Evolutionary conservation across 1,140 invertebrate species (phyloP).

Genomic region (Aplysia californica): DNA sequence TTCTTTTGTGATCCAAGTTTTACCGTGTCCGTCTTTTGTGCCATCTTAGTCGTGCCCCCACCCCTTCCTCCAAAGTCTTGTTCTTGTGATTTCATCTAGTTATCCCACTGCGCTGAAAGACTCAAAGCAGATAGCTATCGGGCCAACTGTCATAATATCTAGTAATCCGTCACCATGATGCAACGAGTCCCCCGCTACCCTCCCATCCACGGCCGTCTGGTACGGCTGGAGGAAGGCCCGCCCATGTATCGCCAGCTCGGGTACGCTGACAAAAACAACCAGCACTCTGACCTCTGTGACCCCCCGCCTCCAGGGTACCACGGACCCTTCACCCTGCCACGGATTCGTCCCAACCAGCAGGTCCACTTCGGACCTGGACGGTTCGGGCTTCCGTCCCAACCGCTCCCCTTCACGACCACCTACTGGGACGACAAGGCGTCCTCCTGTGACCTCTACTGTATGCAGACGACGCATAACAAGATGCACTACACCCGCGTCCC

Average conservation of each 20-base stretch:
- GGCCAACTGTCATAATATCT: neutral
- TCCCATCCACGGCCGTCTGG: neutral
- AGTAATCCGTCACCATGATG: constrained; percentile 13
- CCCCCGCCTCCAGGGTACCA: neutral
- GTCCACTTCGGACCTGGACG: neutral
- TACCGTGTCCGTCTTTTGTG: neutral
- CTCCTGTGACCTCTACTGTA: neutral
- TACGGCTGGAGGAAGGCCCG: constrained; percentile 25
- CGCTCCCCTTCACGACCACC: neutral
- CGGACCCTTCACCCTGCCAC: constrained; percentile 1
- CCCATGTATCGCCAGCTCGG: constrained; percentile 26
- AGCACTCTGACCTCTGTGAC: neutral
- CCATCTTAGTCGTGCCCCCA: neutral
- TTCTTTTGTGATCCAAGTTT: neutral
- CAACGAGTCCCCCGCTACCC: constrained; percentile 7
- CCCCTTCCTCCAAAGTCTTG: no score
- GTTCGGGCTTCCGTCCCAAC: neutral
- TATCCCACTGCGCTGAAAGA: no score
- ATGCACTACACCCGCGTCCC: neutral
- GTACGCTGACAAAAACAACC: constrained; percentile 21
- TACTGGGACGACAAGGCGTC: constrained; percentile 4
- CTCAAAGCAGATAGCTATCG: no score
- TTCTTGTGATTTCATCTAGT: no score
- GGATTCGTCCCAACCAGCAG: constrained; percentile 1
- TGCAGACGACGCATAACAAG: neutral